Percentiles rank a stretch among this genome's conserved stretches.
Evolutionary conservation across 2,888 invertebrate genomes (phyloP).

Genomic region (Nymphalis urticae): DNA sequence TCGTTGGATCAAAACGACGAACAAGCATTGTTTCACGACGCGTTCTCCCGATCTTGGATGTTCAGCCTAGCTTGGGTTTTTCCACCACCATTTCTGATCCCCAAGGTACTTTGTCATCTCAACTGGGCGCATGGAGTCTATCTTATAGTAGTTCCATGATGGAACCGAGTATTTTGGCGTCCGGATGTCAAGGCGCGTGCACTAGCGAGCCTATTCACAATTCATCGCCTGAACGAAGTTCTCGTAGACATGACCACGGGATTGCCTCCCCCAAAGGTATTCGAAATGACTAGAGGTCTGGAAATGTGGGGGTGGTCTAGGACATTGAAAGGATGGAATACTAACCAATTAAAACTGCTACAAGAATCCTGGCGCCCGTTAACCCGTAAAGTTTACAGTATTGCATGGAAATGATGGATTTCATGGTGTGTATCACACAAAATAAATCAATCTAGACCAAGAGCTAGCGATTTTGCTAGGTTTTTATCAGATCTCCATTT

Average conservation of each 20-base stretch:
- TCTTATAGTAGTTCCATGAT: slow-evolving; percentile 36
- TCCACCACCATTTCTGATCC: no score
- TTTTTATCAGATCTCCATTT: slow-evolving; percentile 10
- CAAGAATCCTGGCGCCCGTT: slow-evolving; percentile 9
- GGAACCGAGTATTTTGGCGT: slow-evolving; percentile 43
- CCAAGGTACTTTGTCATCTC: slow-evolving; percentile 19
- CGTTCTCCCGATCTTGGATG: slow-evolving; percentile 12
- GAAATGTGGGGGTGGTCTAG: slow-evolving; percentile 20
- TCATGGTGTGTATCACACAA: neutral
- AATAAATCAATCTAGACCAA: neutral
- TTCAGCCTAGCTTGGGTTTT: no score
- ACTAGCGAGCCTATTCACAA: slow-evolving; percentile 25
- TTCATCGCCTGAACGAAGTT: slow-evolving; percentile 16
- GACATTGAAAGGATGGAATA: neutral
- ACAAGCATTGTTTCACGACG: slow-evolving; percentile 20
- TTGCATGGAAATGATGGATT: slow-evolving; percentile 12
- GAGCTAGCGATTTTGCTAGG: neutral
- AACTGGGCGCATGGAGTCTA: slow-evolving; percentile 28
- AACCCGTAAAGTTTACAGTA: neutral
- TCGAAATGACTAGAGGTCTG: slow-evolving; percentile 35
- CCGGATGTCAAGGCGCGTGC: slow-evolving; percentile 40
- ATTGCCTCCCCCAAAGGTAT: slow-evolving; percentile 24
- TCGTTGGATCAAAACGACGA: no score
- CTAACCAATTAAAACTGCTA: neutral
- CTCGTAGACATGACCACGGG: slow-evolving; percentile 32